Conservation (phyloP, 1,140 invertebrate species). For the Temnothorax curvispinosus region DNA sequence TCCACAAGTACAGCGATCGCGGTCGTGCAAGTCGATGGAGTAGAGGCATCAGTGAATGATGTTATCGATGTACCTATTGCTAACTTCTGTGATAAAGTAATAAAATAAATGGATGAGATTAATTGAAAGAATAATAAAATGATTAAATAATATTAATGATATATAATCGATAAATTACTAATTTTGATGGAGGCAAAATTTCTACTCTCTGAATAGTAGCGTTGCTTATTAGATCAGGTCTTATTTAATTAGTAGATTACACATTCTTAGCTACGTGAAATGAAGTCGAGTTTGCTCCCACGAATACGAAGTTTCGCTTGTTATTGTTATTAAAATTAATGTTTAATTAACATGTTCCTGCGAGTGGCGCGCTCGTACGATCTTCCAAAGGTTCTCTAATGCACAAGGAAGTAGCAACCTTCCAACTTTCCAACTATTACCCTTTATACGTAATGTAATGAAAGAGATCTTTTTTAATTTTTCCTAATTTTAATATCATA, state of each 20-base stretch:
- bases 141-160: background rate
- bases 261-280: constrained; percentile 22
- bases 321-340: constrained; percentile 35
- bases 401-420: background rate
- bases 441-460: background rate
- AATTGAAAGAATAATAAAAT: background rate
- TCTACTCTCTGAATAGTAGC: background rate
- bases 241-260: constrained; percentile 42
- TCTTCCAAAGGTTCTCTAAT: background rate
- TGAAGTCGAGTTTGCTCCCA: background rate
- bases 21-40: background rate
- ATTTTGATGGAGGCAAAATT: background rate
- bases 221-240: constrained; percentile 33
- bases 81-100: background rate
- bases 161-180: background rate
- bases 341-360: constrained; percentile 37
- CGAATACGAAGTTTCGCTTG: constrained; percentile 28
- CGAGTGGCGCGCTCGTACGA: background rate
- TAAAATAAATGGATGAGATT: background rate
- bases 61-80: background rate
- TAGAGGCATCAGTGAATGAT: background rate
- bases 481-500: constrained; percentile 19
- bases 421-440: background rate
- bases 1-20: background rate
- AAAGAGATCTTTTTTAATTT: background rate